These are phyloP conservation scores for Bovichtus diacanthus DNA, from an alignment of 2,797 vertebrate genomes.

Conservation along the genomic window DNA sequence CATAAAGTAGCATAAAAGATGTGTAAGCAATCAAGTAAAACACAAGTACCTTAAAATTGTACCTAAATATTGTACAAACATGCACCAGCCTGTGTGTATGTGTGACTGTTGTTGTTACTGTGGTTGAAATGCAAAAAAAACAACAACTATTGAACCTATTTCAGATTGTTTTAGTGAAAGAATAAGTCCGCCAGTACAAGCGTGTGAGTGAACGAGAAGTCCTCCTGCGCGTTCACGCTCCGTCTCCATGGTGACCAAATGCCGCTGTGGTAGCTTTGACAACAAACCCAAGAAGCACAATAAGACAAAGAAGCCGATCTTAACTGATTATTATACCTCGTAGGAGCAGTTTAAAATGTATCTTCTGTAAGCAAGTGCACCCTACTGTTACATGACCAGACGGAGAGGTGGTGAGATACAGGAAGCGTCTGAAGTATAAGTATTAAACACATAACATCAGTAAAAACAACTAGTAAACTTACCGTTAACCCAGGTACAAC, in stretches of 20 bases:
- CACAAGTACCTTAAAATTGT: background rate
- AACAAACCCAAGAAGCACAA: slow-evolving; percentile 61
- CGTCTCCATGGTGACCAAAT: slow-evolving; percentile 80
- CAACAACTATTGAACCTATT: no score
- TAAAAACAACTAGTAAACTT: slow-evolving; percentile 24
- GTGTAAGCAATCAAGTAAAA: background rate
- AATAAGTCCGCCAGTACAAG: background rate
- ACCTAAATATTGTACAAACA: background rate
- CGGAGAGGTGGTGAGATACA: background rate
- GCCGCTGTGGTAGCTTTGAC: slow-evolving; percentile 49
- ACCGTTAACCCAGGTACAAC: slow-evolving; percentile 31
- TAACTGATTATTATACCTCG: background rate
- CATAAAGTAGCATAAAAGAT: background rate
- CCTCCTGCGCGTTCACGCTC: slow-evolving; percentile 73
- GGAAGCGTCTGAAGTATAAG: background rate
- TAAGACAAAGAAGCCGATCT: background rate
- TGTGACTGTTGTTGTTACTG: background rate
- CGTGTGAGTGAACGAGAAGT: background rate
- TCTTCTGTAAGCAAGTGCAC: background rate
- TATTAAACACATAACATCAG: background rate
- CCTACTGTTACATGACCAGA: background rate
- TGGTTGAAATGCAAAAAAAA: background rate
- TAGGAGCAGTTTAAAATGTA: accelerated
- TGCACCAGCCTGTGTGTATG: background rate
- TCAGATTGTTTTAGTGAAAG: background rate